Base-by-base conservation (phyloP, 2,888 invertebrate genomes). In the Gastracanthus pulcherrimus region DNA sequence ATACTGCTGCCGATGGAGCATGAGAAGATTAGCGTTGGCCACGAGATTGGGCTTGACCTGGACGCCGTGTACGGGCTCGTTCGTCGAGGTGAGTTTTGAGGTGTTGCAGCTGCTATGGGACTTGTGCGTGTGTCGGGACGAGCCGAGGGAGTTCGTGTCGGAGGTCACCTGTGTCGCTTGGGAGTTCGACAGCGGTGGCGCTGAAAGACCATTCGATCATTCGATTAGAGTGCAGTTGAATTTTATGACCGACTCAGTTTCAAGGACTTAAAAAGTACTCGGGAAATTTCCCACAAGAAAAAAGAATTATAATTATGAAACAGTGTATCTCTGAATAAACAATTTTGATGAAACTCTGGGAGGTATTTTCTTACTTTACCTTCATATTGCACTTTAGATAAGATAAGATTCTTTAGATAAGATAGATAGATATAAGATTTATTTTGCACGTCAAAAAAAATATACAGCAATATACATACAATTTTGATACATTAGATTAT, bases 1-100 rank as follows among this genome's bases (percentile, higher is more conserved):
- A 87, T 96, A 96, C 86, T 96, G 96, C 84, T 95, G 95, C 75
- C 95, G 92, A 87, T 96, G 95, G 67, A 96, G 87, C 4, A 95
- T 94, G 0, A 96, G 96, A 71, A 85, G 87, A 31, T 84, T 86
- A 16, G 84, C 67, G 58, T 85, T 85, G 0, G 77, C 76, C 29
- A 94, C 90, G 72, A 85, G 87, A 31, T 84, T 86, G n/a, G 84
- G 70, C 62, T 85, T 85, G 0, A 79, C 76, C 29, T 85, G 79
- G 70, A 75, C 77, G 45, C 75, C 77, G 34, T 90, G 86, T 0
- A 93, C 9, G 3, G 34, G 34, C 6, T n/a, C 93, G 84, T 94
- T 94, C 31, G 94, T 90, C 87, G 95, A 95, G 0, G 94, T 94
- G 0, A 93, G 94, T 90, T 95, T 96, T 31, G 94, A 92, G 2